Evolutionary conservation across 1,140 invertebrate species (phyloP).

Genomic region (Chironomus striatipennis): DNA sequence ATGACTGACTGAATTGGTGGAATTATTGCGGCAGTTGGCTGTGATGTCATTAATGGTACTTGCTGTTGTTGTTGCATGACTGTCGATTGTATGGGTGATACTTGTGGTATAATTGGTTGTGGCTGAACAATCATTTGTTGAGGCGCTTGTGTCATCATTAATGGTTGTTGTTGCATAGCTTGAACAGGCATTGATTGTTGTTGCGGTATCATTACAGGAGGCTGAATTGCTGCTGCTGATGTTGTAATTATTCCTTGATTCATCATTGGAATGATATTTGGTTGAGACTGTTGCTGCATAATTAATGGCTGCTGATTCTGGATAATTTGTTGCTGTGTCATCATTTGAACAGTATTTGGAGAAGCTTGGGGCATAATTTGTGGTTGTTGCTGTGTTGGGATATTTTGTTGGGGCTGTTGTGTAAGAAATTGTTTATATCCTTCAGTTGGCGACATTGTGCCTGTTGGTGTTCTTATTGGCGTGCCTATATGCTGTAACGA

Average conservation of each 20-base stretch:
- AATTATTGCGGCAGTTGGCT: slow-evolving; percentile 31
- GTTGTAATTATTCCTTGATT: too few relatives aligned
- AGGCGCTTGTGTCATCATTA: slow-evolving; percentile 28
- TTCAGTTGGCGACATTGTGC: slow-evolving; percentile 37
- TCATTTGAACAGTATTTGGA: slow-evolving; percentile 27
- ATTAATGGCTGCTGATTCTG: slow-evolving; percentile 33
- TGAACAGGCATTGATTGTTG: slow-evolving; percentile 29
- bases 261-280: not conserved
- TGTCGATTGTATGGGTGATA: slow-evolving; percentile 27
- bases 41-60: slow-evolving; percentile 30
- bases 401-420: not conserved
- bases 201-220: slow-evolving; percentile 27
- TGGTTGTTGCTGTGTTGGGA: slow-evolving; percentile 27
- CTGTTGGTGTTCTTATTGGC: slow-evolving; percentile 36
- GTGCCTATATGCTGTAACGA: slow-evolving; percentile 47
- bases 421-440: slow-evolving; percentile 24
- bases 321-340: slow-evolving; percentile 29
- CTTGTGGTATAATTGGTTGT: slow-evolving; percentile 27
- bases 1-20: slow-evolving; percentile 31
- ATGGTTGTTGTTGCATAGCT: slow-evolving; percentile 27
- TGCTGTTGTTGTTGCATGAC: slow-evolving; percentile 32
- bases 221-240: slow-evolving; percentile 15
- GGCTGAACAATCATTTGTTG: slow-evolving; percentile 26
- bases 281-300: slow-evolving; percentile 32
- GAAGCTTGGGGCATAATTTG: too few relatives aligned